Base-by-base conservation (phyloP, 2,888 invertebrate species). In the Eilema depressum region DNA sequence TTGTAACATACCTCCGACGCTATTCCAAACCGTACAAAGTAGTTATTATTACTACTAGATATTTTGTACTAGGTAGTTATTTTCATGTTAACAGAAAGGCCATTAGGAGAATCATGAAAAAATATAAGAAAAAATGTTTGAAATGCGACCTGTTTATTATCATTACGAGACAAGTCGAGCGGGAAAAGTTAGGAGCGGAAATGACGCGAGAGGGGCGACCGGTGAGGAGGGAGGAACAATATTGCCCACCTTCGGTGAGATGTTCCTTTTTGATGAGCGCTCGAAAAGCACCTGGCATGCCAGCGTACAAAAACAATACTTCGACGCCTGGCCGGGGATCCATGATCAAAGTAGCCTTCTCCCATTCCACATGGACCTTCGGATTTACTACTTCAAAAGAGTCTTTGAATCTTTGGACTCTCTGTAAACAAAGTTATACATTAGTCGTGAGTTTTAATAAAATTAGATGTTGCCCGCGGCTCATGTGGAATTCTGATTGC, bases 91-190 rank as follows among this genome's bases (percentile, higher is more conserved):
- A 87, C 87, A 85, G 83, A 86, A 88, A 83, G 85, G 88, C 91
- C 92, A 91, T 93, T 93, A 93, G 88, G 85, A 85, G 81, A 82
- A 85, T 86, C 82, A 83, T 88, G 87, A 87, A 89, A 87, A 87
- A 72, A 65, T 60, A 86, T 80, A 86, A 86, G 87, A 89, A 90
- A 89, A 84, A 87, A 84, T 88, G 85, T 88, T 88, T 89, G 87
- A 90, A 92, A 89, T 88, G 89, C 88, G 88, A 88, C 87, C 91
- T 89, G 92, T 94, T 93, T 93, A 91, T 92, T 92, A 91, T 91
- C 90, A 91, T 93, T 93, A 91, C 87, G 89, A 90, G 89, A 86
- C 89, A 91, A 93, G 92, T 89, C 88, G 88, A 86, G 89, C 85
- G 83, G 82, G 84, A 82, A 88, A 93, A 92, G 92, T 93, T 91